Conservation (phyloP, 2,888 invertebrate species). For the Apamea anceps region DNA sequence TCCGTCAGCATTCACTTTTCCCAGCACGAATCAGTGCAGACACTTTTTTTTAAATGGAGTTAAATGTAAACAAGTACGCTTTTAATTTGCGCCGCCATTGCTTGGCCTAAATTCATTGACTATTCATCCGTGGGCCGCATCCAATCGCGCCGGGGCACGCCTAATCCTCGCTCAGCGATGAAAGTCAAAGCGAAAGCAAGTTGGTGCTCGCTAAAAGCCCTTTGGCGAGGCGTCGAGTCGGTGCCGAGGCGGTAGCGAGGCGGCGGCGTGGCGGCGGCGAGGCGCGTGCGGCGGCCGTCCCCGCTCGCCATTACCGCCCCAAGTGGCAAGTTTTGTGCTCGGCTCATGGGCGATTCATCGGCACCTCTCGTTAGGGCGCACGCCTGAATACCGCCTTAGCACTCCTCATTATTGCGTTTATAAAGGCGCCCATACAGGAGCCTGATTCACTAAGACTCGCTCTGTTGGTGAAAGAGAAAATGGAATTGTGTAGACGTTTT, state of each 20-base stretch:
- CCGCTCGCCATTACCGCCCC: constrained; percentile 77
- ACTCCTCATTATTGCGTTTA: constrained; percentile 90
- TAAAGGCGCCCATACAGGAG: constrained; percentile 88
- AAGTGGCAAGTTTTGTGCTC: constrained; percentile 88
- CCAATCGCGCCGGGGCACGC: constrained; percentile 79
- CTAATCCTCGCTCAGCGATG: constrained; percentile 79
- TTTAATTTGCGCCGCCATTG: constrained; percentile 69
- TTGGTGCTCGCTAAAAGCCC: constrained; percentile 85
- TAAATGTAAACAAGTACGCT: constrained; percentile 66
- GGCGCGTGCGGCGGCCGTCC: constrained; percentile 65
- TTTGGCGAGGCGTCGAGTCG: constrained; percentile 79
- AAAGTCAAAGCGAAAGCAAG: constrained; percentile 86
- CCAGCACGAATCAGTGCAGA: constrained; percentile 30
- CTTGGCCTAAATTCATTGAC: constrained; percentile 84
- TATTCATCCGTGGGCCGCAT: constrained; percentile 83
- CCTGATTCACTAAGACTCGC: constrained; percentile 88
- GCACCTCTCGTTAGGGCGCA: constrained; percentile 86
- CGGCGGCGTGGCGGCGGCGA: constrained; percentile 46
- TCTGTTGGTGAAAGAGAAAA: constrained; percentile 88
- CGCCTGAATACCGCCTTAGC: constrained; percentile 88
- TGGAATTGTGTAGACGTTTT: constrained; percentile 88
- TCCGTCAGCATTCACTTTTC: constrained; percentile 56
- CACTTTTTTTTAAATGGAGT: constrained; percentile 58
- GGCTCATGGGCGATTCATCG: constrained; percentile 88
- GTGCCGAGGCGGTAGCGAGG: constrained; percentile 60